Evolutionary conservation across 2,113 vertebrate species (phyloP), one percentile per base, ranked within the genome.

Genomic region (Ammospiza caudacuta): DNA sequence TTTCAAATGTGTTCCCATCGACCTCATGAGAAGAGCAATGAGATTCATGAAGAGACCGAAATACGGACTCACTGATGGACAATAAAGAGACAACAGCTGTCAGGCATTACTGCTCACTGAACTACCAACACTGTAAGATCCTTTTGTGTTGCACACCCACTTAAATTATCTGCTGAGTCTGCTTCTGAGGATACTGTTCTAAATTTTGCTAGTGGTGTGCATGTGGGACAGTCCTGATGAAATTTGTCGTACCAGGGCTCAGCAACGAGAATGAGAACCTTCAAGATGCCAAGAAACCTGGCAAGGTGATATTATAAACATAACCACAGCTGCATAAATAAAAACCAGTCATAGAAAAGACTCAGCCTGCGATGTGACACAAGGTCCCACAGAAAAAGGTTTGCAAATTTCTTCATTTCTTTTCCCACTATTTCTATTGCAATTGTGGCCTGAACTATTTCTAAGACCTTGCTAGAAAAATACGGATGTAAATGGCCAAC

Each of bases 401-500:
- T 69, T 76, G 23, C 9, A 62, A 64, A n/a, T 72, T 67, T 83
- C 68, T 86, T 83, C 16, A 52, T 69, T 88, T 75, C 11, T 75
- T 64, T 23, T 70, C 27, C 29, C 33, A 52, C 25, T 17, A n/a
- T 68, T 89, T 83, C 28, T 72, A 51, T 68, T 57, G 19, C 21
- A 74, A 31, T 29, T 52, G 29, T 27, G 54, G 21, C 67, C 5
- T 57, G 44, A 87, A 46, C 12, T 72, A 41, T 64, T 86, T 79
- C 54, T 59, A 80, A 54, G 25, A 76, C 29, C 12, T 87, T 94
- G 76, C 64, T 80, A 92, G 69, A 89, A 70, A 96, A 96, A 92
- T 44, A 1, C 5, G 54, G 27, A 3, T 29, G 12, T 55, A 85
- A 95, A 75, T 23, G 29, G 9, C 13, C 44, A 88, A 90, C 63